Conservation (phyloP, 1,140 invertebrate species). For the Armadillidium nasatum region DNA sequence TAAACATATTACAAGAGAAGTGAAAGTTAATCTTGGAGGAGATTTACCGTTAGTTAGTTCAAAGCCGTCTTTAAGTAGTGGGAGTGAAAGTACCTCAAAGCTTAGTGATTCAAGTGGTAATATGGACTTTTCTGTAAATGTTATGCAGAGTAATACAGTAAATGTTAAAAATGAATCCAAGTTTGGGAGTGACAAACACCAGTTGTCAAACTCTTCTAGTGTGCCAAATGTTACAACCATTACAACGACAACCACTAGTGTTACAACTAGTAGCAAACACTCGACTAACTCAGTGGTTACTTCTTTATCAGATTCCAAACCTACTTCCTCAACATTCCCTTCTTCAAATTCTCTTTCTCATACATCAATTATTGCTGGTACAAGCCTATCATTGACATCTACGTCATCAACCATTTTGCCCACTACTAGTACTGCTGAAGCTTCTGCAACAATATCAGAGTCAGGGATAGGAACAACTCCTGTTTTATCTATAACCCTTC, state of each 20-base stretch:
- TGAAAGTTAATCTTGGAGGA: conserved; percentile 28
- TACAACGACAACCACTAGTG: conserved; percentile 24
- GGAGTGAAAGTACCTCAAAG: conserved; percentile 19
- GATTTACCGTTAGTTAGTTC: conserved; percentile 4
- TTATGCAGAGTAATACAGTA: background rate
- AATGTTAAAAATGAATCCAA: conserved; percentile 22
- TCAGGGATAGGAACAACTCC: background rate
- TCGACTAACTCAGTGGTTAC: conserved; percentile 23
- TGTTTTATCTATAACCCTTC: background rate
- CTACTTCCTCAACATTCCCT: conserved; percentile 23
- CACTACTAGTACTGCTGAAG: conserved; percentile 20
- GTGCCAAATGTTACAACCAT: conserved; percentile 21
- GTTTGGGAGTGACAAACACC: background rate
- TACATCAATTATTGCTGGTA: conserved; percentile 24
- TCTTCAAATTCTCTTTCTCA: conserved; percentile 24
- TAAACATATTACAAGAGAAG: conserved; percentile 27
- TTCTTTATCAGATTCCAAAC: conserved; percentile 17
- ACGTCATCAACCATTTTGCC: conserved; percentile 24
- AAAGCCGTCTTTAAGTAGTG: background rate
- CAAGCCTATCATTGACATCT: conserved; percentile 25
- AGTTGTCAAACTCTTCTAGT: background rate
- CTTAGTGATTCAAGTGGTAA: background rate
- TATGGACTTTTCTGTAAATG: background rate
- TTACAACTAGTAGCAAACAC: conserved; percentile 13
- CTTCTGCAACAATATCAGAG: conserved; percentile 14